Evolutionary conservation across 2,888 invertebrate genomes (phyloP), one percentile per base, ranked within the genome.

Genomic region (Himalopsyche japonica): DNA sequence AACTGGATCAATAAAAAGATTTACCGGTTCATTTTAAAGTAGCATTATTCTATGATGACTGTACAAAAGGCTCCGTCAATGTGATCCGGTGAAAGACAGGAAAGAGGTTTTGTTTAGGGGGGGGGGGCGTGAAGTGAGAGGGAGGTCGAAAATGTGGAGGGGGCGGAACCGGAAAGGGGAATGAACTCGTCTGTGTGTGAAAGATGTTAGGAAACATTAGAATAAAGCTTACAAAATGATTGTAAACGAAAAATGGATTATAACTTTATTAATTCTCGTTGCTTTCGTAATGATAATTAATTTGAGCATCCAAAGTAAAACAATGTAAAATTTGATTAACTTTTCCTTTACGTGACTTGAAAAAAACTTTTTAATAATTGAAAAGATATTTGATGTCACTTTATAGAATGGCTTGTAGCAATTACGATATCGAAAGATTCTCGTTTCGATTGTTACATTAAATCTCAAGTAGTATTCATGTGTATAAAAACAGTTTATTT

Each of bases 161-260:
- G 34, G 49, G 49, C 30, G 78, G 64, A 32, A 32, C 48, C 37
- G 27, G 81, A 76, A 48, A 48, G 49, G 81, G 81, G 81, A 81
- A 81, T 81, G 81, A 81, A 81, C 81, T 81, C 81, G 76, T 47
- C 81, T 81, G 76, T 76, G 30, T 48, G 20, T 76, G 76, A 81
- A 81, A 81, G 76, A 81, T 76, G 81, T 76, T 47, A 34, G 76
- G 48, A 76, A 81, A 81, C 48, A 48, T 76, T 81, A 47, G 48
- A 81, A 81, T 81, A 76, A 57, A 57, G 57, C 57, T n/a, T 57
- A 43, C 24, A 57, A 57, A 57, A 57, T 57, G 8, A 57, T 57
- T 57, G 57, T 57, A 24, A 57, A 57, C 57, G n/a, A 24, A 57
- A 57, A 57, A 57, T 20, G 24, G 57, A 57, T 57, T 57, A 24